Conservation (phyloP, 2,888 invertebrate genomes). For the Acronicta alni region DNA sequence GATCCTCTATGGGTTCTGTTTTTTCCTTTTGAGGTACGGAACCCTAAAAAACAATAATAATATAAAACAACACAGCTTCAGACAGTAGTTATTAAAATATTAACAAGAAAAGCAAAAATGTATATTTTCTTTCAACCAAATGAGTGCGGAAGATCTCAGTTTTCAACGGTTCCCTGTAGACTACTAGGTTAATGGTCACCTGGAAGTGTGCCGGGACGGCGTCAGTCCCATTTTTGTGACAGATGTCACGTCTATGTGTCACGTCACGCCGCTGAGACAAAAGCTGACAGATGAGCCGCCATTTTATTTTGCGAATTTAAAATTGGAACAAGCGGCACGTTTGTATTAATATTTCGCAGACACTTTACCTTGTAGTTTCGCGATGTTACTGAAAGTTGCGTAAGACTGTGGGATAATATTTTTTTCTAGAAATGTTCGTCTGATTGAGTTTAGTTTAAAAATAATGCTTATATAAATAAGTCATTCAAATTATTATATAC, state of each 20-base stretch:
- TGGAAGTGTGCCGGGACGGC: constrained; percentile 33
- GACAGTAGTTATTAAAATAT: too few relatives aligned
- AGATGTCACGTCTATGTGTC: constrained; percentile 18
- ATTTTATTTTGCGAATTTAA: constrained; percentile 12
- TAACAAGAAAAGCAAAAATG: not conserved
- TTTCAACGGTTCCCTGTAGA: constrained; percentile 10
- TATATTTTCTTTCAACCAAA: not conserved
- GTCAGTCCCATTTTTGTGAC: constrained; percentile 18
- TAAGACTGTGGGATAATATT: not conserved
- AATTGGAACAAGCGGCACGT: constrained; percentile 1
- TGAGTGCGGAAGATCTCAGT: constrained; percentile 13
- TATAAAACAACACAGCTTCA: too few relatives aligned
- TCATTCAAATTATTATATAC: too few relatives aligned
- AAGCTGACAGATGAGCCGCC: constrained; percentile 34
- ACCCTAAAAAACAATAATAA: too few relatives aligned
- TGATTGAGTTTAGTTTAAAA: too few relatives aligned
- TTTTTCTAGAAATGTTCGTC: not conserved
- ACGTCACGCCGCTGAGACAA: constrained; percentile 36
- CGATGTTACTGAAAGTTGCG: not conserved
- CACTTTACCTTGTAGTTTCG: not conserved
- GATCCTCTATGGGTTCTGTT: too few relatives aligned
- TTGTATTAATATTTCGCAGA: constrained; percentile 1
- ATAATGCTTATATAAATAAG: too few relatives aligned
- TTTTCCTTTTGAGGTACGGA: too few relatives aligned
- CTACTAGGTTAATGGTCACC: constrained; percentile 48